Evolutionary conservation across 1,140 invertebrate species (phyloP).

Genomic region (Liolophura sinensis): DNA sequence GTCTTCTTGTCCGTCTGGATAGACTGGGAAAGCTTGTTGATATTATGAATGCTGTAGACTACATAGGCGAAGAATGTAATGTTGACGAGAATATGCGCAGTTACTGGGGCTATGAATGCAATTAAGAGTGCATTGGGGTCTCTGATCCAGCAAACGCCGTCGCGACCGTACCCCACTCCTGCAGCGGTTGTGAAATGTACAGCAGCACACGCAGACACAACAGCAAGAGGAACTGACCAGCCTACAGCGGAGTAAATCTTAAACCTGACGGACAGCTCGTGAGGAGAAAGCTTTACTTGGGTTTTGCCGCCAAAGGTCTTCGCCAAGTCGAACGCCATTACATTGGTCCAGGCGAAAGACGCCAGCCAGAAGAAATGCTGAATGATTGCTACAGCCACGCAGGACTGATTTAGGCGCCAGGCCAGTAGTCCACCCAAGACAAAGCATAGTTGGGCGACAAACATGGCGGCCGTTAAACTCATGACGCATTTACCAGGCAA

Average conservation of each 20-base stretch:
- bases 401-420: background rate
- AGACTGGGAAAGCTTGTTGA: constrained; percentile 18
- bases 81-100: constrained; percentile 34
- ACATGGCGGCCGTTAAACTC: constrained; percentile 55
- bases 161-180: background rate
- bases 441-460: constrained; percentile 57
- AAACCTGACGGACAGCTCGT: constrained; percentile 1
- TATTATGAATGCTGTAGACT: constrained; percentile 54
- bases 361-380: constrained; percentile 61
- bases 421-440: constrained; percentile 19
- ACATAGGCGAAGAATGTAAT: constrained; percentile 36
- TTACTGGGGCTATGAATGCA: constrained; percentile 39
- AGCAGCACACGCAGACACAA: constrained; percentile 55
- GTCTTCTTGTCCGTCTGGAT: constrained; percentile 4
- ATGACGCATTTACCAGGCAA: constrained; percentile 60
- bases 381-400: constrained; percentile 48
- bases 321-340: constrained; percentile 64
- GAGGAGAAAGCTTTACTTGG: background rate
- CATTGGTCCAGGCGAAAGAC: constrained; percentile 64
- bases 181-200: constrained; percentile 51
- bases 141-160: constrained; percentile 52
- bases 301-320: constrained; percentile 62
- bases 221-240: constrained; percentile 59
- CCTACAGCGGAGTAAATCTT: constrained; percentile 60
- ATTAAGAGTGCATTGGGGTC: constrained; percentile 25